Evolutionary conservation across 2,797 vertebrate species (phyloP), one percentile per base, ranked within the genome.

Genomic region (Megaceryle alcyon): DNA sequence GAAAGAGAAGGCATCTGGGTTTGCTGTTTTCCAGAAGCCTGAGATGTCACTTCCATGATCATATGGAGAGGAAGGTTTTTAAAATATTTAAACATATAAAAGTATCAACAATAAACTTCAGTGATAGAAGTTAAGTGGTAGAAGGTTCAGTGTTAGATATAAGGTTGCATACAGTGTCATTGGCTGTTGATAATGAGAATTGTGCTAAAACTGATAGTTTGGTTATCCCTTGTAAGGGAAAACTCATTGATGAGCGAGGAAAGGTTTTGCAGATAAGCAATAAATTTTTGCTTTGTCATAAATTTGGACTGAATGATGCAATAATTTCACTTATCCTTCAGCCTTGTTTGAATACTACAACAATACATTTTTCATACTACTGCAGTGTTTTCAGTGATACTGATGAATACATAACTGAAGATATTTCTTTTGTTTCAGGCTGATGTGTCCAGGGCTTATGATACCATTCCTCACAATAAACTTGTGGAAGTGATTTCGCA

Each of bases 361-460:
- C 28, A 41, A 1, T 46, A 37, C 16, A 51, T 66, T 33, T 56
- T 66, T 75, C 4, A 2, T 82, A 8, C 7, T 57, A 8, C 29
- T 37, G 23, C 26, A 35, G 7, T 14, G 18, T 72, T 77, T 64
- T 15, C 33, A 56, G 31, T 5, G 4, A 43, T 75, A 49, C 4
- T 51, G 48, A 64, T 60, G 44, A 61, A 23, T 88, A 10, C 6
- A 2, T 73, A 48, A 61, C 26, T 31, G 26, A 49, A 48, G 66
- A 2, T 84, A n/a, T 19, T 44, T 51, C 8, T 82, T 94, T 16
- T 79, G 0, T 87, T 70, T 13, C 82, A 99, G 99, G 98, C 98
- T 87, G 99, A 99, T 73, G 98, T 99, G 49, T 98, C 98, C 17
- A 98, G 98, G 31, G 99, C 99, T 13, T 99, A 98, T 17, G 99